Base-by-base conservation (phyloP, 2,797 vertebrate genomes). In the Amniataba percoides region DNA sequence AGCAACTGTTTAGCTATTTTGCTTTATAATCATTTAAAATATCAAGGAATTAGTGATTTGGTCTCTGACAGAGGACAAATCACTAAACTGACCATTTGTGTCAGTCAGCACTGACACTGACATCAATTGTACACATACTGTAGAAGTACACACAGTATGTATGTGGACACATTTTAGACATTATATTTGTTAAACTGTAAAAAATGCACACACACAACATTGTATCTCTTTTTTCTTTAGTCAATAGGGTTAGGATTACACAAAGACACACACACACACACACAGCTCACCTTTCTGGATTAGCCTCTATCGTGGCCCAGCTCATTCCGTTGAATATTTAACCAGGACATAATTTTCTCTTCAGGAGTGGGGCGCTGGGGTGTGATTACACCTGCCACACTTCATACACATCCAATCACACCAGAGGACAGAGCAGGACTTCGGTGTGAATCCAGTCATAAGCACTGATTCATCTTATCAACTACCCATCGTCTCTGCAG, bases 371-470 rank as follows among this genome's bases (percentile, higher is more conserved):
- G 18, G 45, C 1, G 12, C 49, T 40, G 21, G 11, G 36, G 57
- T 71, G 52, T 77, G 74, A 82, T 71, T 65, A 78, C 71, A 70
- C 3, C 64, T 55, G 71, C 56, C 73, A 75, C 52, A 53, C 15
- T 53, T 60, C 67, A 66, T 66, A 74, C 2, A 59, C 57, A 45
- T 70, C 49, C 19, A 69, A 57, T 73, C 46, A 61, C 53, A 60
- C 51, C 18, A 3, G 7, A 72, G 52, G 34, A 73, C 46, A n/a
- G 52, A 36, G 40, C 53, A 27, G 75, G 31, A 70, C 18, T 60
- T 74, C 69, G 40, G 15, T 45, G 72, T 68, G 75, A 71, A 79
- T 85, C 64, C 43, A 68, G 34, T 49, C 61, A 42, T 55, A 62
- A 70, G 60, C 46, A 46, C 56, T 31, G 27, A 31, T 31, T 31